Evolutionary conservation across 2,888 invertebrate species (phyloP), one percentile per base, ranked within the genome.

Genomic region (Philopedon plagiatum): DNA sequence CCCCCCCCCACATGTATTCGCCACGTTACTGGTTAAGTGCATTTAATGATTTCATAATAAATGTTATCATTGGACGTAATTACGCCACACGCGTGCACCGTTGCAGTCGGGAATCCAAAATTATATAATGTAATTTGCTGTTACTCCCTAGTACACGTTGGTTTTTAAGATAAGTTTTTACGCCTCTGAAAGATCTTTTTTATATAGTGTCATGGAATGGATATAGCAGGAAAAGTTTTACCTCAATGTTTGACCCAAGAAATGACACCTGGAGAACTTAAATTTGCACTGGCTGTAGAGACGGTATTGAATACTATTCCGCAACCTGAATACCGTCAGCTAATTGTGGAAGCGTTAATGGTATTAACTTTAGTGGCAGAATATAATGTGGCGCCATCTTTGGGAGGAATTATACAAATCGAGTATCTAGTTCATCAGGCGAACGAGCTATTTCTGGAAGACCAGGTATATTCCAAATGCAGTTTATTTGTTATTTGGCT

Each of bases 221-320:
- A 94, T 7, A 97, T 99, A 75, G 97, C 97, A 84, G 96, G 95
- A 0, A 93, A 95, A 83, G 89, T 96, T 23, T 87, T 99, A 19
- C 95, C 94, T 64, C 96, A 97, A 81, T 95, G 94, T 85, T 87
- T 99, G 61, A 99, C 98, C 0, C 96, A 97, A 87, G 99, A 99
- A 91, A 99, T 99, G 99, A 99, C 99, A 0, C 91, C 98, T 0
- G 98, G 98, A 44, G 99, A 99, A 87, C 86, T 99, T 79, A 99
- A 99, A 87, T 99, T 99, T 86, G 99, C 99, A 0, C 87, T 99
- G 13, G 96, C 97, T 65, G 98, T 99, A 0, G 99, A 99, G 86
- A 95, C 97, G 1, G 98, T 98, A 1, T 87, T 99, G 60, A 99
- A 99, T 85, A 93, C 95, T 60, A 98, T 99, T 80, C 97, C 98